Evolutionary conservation across 2,113 vertebrate genomes (phyloP).

Genomic region (Tylochromis polylepis): DNA sequence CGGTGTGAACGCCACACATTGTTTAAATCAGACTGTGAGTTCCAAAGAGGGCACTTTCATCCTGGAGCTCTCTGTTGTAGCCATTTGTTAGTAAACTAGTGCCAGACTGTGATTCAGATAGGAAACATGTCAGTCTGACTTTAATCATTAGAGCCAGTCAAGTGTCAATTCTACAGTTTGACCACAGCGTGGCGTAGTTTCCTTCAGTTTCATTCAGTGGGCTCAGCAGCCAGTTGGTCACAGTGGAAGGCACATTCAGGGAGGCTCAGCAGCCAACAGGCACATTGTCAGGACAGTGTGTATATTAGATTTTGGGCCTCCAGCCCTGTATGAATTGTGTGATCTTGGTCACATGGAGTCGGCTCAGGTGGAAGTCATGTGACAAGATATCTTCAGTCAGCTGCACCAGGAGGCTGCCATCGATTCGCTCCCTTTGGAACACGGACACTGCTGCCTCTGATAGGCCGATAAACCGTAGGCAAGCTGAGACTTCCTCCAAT

Average conservation of each 20-base stretch:
- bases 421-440: conserved; percentile 91
- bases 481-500: conserved; percentile 91
- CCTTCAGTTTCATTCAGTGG: conserved; percentile 30
- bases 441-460: conserved; percentile 88
- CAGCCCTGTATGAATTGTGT: conserved; percentile 99
- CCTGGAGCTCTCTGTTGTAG: background rate
- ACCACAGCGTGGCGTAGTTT: conserved; percentile 50
- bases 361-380: conserved; percentile 94
- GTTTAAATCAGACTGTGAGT: background rate
- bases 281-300: conserved; percentile 32
- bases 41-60: background rate
- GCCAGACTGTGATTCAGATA: conserved; percentile 58
- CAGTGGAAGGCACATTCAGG: conserved; percentile 69
- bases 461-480: conserved; percentile 93
- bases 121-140: background rate
- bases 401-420: conserved; percentile 95
- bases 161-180: conserved; percentile 22
- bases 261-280: conserved; percentile 53
- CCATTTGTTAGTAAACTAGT: conserved; percentile 72
- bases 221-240: conserved; percentile 49
- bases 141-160: background rate
- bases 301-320: conserved; percentile 88
- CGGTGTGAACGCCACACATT: background rate
- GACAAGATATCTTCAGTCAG: conserved; percentile 96
- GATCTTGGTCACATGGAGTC: conserved; percentile 97